Evolutionary conservation across 2,797 vertebrate genomes (phyloP).

Genomic region (Falco cherrug): DNA sequence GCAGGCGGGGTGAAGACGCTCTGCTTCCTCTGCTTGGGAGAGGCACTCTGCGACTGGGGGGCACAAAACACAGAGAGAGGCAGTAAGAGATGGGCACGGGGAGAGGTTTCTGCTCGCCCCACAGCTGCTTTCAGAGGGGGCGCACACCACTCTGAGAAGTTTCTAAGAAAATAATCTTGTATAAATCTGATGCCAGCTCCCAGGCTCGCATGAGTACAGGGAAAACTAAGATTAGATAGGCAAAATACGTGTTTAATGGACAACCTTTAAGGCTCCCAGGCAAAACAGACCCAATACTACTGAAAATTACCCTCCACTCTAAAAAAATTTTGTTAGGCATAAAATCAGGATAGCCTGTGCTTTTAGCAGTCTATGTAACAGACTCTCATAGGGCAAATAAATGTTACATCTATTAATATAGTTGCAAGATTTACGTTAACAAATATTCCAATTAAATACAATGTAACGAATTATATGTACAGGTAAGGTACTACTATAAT

Average conservation of each 20-base stretch:
- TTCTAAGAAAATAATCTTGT: fast-evolving
- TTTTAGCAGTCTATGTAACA: not conserved
- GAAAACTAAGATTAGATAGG: not conserved
- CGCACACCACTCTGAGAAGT: not conserved
- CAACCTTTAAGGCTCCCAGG: not conserved
- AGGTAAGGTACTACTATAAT: not conserved
- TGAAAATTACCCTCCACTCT: not conserved
- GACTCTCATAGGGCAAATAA: not conserved
- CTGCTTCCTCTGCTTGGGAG: constrained; percentile 90
- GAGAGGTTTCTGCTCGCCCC: not conserved
- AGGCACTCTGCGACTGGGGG: constrained; percentile 77
- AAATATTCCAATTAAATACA: not conserved
- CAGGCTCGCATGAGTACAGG: fast-evolving
- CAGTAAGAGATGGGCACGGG: fast-evolving
- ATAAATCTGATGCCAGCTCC: not conserved
- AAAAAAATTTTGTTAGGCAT: not conserved
- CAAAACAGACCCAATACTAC: not conserved
- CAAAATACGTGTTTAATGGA: not conserved
- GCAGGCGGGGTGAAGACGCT: constrained; percentile 84
- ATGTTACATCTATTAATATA: not conserved
- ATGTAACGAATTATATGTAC: not conserved
- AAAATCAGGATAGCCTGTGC: not conserved
- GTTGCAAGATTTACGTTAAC: not conserved
- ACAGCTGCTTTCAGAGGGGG: not conserved
- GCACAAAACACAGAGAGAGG: constrained; percentile 21